Evolutionary conservation across 2,113 vertebrate genomes (phyloP), one percentile per base, ranked within the genome.

Genomic region (Oxygymnocypris stewartii): DNA sequence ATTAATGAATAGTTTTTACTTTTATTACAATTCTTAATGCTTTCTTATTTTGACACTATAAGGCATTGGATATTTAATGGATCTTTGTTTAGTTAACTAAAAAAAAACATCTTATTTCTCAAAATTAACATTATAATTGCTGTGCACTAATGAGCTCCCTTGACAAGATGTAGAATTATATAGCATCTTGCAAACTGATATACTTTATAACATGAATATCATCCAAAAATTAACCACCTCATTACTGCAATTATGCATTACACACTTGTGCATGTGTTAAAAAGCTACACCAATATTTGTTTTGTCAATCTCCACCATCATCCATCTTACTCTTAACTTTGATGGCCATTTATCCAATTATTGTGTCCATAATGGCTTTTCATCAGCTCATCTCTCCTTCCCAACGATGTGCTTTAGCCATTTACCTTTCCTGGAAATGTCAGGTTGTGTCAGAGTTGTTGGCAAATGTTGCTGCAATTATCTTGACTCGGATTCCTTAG

Each of bases 401-500:
- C 84, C 25, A 47, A 37, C 54, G 80, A 63, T 82, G 84, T 76
- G 84, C 84, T 13, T 78, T 63, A 76, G 81, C 86, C 88, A 89
- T 89, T 86, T 90, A 84, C 89, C 79, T 90, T 88, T 84, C 89
- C 89, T 84, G 85, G 82, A 89, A 90, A 87, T 87, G 87, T 87
- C 89, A 89, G 88, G 75, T 87, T 86, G 82, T 88, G 84, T 90
- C 84, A 87, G 80, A 89, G 86, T 89, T 90, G 86, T 89, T 88
- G 86, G 84, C 88, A 89, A 90, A 86, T 89, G 84, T 90, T 90
- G 86, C 69, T 82, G 78, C 87, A 89, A 90, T 89, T 90, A 90
- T 89, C 86, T 84, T 84, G 88, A 87, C 87, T 89, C 76, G 59
- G 67, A 87, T 86, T 89, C 86, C 84, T 85, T 82, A 47, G 88